Evolutionary conservation across 2,797 vertebrate species (phyloP), one percentile per base, ranked within the genome.

Genomic region (Pyrrhura leucotis): DNA sequence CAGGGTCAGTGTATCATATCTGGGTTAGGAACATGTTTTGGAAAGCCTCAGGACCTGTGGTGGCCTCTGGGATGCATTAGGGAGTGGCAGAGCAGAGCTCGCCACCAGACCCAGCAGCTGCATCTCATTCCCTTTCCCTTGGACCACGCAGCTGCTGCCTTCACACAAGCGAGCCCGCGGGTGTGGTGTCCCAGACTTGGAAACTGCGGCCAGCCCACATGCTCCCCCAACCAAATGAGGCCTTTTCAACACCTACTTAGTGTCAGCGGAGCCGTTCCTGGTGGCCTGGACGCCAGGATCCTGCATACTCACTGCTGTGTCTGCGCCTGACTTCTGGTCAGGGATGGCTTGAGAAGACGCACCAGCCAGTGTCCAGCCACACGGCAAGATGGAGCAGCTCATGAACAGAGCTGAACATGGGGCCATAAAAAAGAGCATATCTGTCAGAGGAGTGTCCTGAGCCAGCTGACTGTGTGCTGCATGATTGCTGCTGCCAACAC

Each of bases 211-310:
- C 89, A 74, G 72, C 66, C 79, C 73, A 74, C 1, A 0, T 0
- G 0, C 53, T 91, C 51, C 53, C 42, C 56, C 33, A 62, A 37
- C 50, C 26, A 75, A 86, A 84, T 0, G 28, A 91, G 77, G 66
- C 42, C 91, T 82, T 95, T 95, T 96, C 96, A 90, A 78, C 96
- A 96, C 91, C 94, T 94, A 86, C 91, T 95, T 69, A 95, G 44
- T 6, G 6, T 90, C 85, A 66, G 85, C 83, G 10, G 69, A 90
- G 90, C 47, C 59, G 15, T 96, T 59, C 88, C 66, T 7, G 33
- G 73, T 62, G 91, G 76, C 79, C 82, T 39, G 0, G 0, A 3
- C 1, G 44, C 56, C 50, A 42, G 39, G 51, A 85, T 75, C 29
- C 53, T 6, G 2, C 2, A 3, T 3, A 0, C 26, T 94, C 72